Evolutionary conservation across 1,140 invertebrate genomes (phyloP).

Genomic region (Belonocnema kinseyi): DNA sequence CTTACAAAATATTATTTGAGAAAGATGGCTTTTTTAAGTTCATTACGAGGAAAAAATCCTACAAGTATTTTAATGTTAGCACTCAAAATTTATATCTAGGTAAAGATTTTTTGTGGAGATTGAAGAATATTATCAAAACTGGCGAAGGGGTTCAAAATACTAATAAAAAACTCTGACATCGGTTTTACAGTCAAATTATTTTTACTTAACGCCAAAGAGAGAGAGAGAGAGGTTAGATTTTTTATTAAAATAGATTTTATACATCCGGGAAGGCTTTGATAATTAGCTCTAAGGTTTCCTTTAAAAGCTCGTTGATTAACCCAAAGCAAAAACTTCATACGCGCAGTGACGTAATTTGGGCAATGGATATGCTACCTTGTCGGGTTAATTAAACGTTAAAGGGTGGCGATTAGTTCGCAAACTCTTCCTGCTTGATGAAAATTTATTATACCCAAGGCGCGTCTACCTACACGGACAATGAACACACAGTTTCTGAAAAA

Average conservation of each 20-base stretch:
- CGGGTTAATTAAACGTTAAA: conserved; percentile 56
- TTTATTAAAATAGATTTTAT: background rate
- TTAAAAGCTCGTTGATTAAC: conserved; percentile 45
- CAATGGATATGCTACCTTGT: conserved; percentile 47
- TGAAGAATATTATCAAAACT: too few species aligned
- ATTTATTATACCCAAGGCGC: conserved; percentile 29
- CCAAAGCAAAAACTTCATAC: conserved; percentile 34
- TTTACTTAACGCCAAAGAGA: background rate
- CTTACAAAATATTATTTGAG: too few species aligned
- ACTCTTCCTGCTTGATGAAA: conserved; percentile 37
- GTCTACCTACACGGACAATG: conserved; percentile 10
- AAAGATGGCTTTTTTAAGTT: too few species aligned
- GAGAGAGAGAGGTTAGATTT: background rate
- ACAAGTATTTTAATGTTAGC: too few species aligned
- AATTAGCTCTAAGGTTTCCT: background rate
- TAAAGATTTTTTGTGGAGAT: too few species aligned
- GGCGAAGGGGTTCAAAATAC: too few species aligned
- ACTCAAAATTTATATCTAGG: too few species aligned
- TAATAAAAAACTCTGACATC: too few species aligned
- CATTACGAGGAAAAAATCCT: too few species aligned
- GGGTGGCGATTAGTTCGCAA: conserved; percentile 53
- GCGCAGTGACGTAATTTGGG: conserved; percentile 41
- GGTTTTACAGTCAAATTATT: background rate
- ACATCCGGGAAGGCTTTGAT: background rate
- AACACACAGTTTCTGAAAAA: background rate